These are phyloP conservation scores for Homarus gammarus DNA, from an alignment of 2,888 invertebrate species.

Conservation along the genomic window DNA sequence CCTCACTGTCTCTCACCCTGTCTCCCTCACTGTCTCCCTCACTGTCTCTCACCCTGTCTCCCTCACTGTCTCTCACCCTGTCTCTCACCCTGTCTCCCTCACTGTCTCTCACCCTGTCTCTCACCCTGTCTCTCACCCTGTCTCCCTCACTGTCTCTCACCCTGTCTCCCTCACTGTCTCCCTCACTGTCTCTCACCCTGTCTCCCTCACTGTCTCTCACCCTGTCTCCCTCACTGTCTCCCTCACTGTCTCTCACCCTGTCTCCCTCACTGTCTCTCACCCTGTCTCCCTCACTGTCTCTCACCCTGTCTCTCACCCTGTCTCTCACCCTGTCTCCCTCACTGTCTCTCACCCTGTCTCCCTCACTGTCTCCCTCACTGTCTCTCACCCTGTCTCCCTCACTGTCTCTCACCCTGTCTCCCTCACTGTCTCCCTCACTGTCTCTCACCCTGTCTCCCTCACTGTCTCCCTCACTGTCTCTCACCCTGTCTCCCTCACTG, in stretches of 20 bases:
- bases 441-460: background rate
- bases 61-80: background rate
- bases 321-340: no score
- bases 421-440: background rate
- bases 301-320: no score
- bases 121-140: background rate
- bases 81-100: no score
- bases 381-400: no score
- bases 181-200: background rate
- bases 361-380: no score
- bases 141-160: background rate
- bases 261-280: background rate
- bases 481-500: background rate
- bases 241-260: background rate
- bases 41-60: conserved; percentile 27
- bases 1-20: no score
- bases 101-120: background rate
- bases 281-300: background rate
- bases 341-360: no score
- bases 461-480: background rate
- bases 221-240: no score
- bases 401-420: no score
- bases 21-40: conserved; percentile 7
- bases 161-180: background rate
- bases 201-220: no score